A percentile compares a stretch with the other conserved stretches of the same genome.
Conservation (phyloP, 2,797 vertebrate species). For the Lagorchestes hirsutus region DNA sequence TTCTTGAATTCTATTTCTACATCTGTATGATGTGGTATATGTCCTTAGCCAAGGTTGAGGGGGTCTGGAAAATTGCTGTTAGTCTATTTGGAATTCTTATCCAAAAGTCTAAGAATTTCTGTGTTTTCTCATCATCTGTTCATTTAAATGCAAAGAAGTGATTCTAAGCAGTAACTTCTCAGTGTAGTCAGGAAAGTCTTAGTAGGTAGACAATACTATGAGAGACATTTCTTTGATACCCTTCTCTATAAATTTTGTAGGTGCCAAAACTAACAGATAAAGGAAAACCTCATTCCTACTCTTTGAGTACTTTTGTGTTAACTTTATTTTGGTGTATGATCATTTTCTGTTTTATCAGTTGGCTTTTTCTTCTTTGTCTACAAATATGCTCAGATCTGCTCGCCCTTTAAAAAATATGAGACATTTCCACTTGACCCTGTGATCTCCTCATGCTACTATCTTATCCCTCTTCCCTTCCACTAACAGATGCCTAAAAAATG, state of each 20-base stretch:
- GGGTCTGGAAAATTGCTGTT: slow-evolving; percentile 38
- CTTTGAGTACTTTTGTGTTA: neutral
- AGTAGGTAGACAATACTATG: neutral
- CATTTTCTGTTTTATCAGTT: neutral
- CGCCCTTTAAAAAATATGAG: neutral
- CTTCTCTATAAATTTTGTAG: neutral
- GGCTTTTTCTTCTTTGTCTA: neutral
- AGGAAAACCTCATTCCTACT: neutral
- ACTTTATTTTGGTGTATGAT: neutral
- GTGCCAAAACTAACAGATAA: neutral
- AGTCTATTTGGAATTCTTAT: slow-evolving; percentile 6
- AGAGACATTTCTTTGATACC: neutral
- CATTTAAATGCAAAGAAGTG: neutral
- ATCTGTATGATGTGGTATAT: slow-evolving; percentile 21
- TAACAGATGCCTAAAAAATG: no score
- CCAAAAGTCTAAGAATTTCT: slow-evolving; percentile 51
- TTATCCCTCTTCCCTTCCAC: no score
- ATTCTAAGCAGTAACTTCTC: slow-evolving; percentile 13
- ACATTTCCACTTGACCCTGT: neutral
- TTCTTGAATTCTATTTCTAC: slow-evolving; percentile 8
- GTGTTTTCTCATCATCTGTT: slow-evolving; percentile 25
- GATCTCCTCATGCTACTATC: neutral
- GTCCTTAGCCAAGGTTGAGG: slow-evolving; percentile 23
- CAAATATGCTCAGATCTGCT: neutral
- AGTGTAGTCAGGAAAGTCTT: neutral